A percentile compares a stretch with the other conserved stretches of the same genome.
These are phyloP conservation scores for Ginglymostoma cirratum DNA, from an alignment of 2,113 vertebrate species.

Conservation along the genomic window DNA sequence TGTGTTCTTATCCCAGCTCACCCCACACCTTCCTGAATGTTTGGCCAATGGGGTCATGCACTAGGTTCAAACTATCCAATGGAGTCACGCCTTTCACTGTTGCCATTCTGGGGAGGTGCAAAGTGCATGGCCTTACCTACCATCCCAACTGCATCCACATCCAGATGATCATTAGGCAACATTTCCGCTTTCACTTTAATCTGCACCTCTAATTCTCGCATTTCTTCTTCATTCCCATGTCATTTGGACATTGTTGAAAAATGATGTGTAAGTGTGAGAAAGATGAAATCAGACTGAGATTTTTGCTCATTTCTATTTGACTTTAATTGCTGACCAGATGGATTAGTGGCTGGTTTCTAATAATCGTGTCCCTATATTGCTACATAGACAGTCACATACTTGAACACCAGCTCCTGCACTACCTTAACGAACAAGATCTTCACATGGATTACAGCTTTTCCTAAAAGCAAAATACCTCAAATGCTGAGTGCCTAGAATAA, in stretches of 20 bases:
- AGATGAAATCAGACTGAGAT: not conserved
- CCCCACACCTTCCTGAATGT: too few relatives aligned
- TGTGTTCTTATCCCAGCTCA: too few relatives aligned
- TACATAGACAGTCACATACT: not conserved
- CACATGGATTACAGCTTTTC: not conserved
- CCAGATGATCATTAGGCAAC: too few relatives aligned
- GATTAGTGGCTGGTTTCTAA: not conserved
- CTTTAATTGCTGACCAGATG: not conserved
- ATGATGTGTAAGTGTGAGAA: not conserved
- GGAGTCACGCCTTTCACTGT: too few relatives aligned
- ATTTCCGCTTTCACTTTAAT: not conserved
- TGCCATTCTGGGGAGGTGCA: too few relatives aligned
- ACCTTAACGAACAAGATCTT: not conserved
- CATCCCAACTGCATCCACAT: too few relatives aligned
- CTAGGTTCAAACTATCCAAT: too few relatives aligned
- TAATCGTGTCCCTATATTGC: not conserved
- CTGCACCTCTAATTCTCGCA: not conserved
- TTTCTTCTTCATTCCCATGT: not conserved
- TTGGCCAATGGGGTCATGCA: too few relatives aligned
- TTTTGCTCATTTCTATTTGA: not conserved
- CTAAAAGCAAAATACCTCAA: too few relatives aligned
- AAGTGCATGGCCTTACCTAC: too few relatives aligned
- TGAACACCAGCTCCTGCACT: not conserved
- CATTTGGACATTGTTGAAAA: not conserved
- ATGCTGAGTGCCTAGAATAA: too few relatives aligned